Evolutionary conservation across 2,888 invertebrate genomes (phyloP).

Genomic region (Halocaridina rubra): DNA sequence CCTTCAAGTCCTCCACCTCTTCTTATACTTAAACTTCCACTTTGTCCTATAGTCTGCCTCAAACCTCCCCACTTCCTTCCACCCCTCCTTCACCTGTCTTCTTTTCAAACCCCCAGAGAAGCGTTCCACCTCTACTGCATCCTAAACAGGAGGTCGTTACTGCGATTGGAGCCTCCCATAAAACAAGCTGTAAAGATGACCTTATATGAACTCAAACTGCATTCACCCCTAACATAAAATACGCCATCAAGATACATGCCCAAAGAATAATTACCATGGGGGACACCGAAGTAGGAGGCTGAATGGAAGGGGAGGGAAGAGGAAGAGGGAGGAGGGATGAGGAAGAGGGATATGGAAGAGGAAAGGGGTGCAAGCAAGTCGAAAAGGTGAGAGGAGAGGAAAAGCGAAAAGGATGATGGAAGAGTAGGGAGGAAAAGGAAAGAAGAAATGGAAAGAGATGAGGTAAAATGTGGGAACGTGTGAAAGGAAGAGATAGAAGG

Average conservation of each 20-base stretch:
- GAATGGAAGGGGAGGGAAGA: not conserved
- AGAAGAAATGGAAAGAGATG: too few species aligned
- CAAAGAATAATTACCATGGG: not conserved
- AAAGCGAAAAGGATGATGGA: too few species aligned
- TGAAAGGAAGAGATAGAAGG: too few species aligned
- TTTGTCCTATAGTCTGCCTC: not conserved
- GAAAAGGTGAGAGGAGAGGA: too few species aligned
- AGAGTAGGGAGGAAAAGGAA: too few species aligned
- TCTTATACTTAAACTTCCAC: too few species aligned
- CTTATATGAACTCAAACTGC: conserved; percentile 39
- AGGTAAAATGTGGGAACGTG: too few species aligned
- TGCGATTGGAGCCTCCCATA: conserved; percentile 24
- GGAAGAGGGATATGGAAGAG: too few species aligned
- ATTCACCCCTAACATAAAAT: conserved; percentile 4
- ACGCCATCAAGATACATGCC: not conserved
- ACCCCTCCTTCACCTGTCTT: not conserved
- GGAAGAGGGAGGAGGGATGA: not conserved
- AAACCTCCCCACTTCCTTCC: not conserved
- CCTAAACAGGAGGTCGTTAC: conserved; percentile 3
- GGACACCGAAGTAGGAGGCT: not conserved
- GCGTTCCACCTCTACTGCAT: not conserved
- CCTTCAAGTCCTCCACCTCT: too few species aligned
- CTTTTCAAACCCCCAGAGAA: not conserved
- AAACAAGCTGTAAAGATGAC: conserved; percentile 34
- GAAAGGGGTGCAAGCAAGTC: too few species aligned